Percentiles rank a stretch among this genome's conserved stretches.
These are phyloP conservation scores for Ranitomeya imitator DNA, from an alignment of 2,113 vertebrate species.

Conservation along the genomic window DNA sequence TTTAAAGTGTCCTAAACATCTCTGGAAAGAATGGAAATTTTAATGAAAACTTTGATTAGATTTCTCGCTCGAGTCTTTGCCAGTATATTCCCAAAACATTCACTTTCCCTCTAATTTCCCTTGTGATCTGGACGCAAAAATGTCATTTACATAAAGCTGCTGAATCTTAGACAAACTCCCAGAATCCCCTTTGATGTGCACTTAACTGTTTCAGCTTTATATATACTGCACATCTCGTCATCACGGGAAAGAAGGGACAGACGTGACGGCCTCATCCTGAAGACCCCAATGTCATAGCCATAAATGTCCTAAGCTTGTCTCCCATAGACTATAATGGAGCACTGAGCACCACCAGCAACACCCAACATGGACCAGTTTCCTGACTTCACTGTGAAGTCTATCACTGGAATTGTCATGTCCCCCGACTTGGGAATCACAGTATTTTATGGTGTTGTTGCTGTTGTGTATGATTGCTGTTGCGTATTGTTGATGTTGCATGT, in stretches of 20 bases:
- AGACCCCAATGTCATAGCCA: background rate
- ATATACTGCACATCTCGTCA: background rate
- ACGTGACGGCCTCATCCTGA: background rate
- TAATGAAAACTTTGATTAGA: conserved; percentile 59
- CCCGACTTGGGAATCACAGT: too few relatives aligned
- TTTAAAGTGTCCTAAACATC: conserved; percentile 53
- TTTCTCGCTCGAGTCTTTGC: conserved; percentile 53
- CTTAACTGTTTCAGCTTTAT: conserved; percentile 26
- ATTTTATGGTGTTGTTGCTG: too few relatives aligned
- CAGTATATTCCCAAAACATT: conserved; percentile 52
- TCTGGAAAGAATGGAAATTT: conserved; percentile 52
- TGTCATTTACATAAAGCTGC: conserved; percentile 56
- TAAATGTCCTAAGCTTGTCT: background rate
- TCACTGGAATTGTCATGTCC: too few relatives aligned
- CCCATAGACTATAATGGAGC: background rate
- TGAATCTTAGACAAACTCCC: conserved; percentile 56
- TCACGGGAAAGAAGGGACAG: background rate
- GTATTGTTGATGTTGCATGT: too few relatives aligned
- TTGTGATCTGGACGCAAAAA: conserved; percentile 50
- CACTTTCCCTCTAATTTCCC: conserved; percentile 55
- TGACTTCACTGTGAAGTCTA: too few relatives aligned
- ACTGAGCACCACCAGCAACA: background rate
- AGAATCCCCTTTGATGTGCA: conserved; percentile 38
- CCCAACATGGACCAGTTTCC: too few relatives aligned
- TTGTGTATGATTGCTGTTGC: too few relatives aligned